Evolutionary conservation across 2,888 invertebrate genomes (phyloP).

Genomic region (Eupithecia inturbata): DNA sequence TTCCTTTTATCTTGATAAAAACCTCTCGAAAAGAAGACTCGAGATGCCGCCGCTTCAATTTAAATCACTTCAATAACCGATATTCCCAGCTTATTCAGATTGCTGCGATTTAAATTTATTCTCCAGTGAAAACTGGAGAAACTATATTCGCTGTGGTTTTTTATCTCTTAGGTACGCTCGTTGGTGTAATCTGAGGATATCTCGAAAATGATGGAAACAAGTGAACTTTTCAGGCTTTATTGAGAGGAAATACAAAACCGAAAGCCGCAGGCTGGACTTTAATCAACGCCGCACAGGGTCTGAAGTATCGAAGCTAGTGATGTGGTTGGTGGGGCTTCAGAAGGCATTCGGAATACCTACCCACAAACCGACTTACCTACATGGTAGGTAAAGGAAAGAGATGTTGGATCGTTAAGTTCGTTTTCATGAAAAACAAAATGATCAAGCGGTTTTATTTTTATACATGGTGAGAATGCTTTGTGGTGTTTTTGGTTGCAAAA

Average conservation of each 20-base stretch:
- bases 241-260: slow-evolving; percentile 55
- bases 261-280: slow-evolving; percentile 59
- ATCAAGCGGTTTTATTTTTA: background rate
- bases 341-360: background rate
- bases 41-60: background rate
- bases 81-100: slow-evolving; percentile 11
- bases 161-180: slow-evolving; percentile 30
- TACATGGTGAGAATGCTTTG: background rate
- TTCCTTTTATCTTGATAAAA: background rate
- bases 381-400: background rate
- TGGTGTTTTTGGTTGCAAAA: background rate
- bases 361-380: background rate
- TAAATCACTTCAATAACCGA: slow-evolving; percentile 8
- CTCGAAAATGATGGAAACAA: slow-evolving; percentile 31
- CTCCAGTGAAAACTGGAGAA: slow-evolving; percentile 5
- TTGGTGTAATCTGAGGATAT: slow-evolving; percentile 34
- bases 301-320: slow-evolving; percentile 24
- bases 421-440: background rate
- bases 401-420: background rate
- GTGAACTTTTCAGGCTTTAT: slow-evolving; percentile 35
- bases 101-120: slow-evolving; percentile 16
- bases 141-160: slow-evolving; percentile 5
- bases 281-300: slow-evolving; percentile 59
- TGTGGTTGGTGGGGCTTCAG: background rate
- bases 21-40: background rate